Evolutionary conservation across 2,888 invertebrate genomes (phyloP).

Genomic region (Empis livida): DNA sequence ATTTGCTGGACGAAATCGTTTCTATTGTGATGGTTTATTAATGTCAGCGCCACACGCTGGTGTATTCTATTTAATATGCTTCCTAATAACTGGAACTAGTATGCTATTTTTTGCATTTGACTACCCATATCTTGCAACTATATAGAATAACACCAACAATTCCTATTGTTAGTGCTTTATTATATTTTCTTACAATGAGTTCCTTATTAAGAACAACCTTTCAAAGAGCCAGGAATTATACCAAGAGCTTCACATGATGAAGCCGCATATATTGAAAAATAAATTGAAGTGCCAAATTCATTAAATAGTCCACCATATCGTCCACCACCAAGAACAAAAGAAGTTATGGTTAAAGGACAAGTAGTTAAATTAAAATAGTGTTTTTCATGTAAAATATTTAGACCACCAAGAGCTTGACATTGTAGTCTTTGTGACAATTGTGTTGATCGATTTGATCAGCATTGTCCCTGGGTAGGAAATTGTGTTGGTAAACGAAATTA

Average conservation of each 20-base stretch:
- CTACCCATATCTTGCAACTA: slow-evolving; percentile 84
- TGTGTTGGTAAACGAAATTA: slow-evolving; percentile 99
- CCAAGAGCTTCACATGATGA: slow-evolving; percentile 79
- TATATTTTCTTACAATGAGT: slow-evolving; percentile 86
- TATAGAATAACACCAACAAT: slow-evolving; percentile 84
- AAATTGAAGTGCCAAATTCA: slow-evolving; percentile 77
- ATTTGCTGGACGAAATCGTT: slow-evolving; percentile 94
- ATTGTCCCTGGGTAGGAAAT: slow-evolving; percentile 88
- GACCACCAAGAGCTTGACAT: slow-evolving; percentile 96
- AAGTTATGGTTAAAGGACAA: slow-evolving; percentile 79
- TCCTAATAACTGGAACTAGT: slow-evolving; percentile 86
- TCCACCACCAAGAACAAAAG: slow-evolving; percentile 74
- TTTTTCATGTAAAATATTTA: slow-evolving; percentile 98
- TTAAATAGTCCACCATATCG: slow-evolving; percentile 58
- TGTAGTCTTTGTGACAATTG: slow-evolving; percentile 99
- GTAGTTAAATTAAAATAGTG: slow-evolving; percentile 97
- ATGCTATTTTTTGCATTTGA: slow-evolving; percentile 95
- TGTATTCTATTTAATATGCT: slow-evolving; percentile 90
- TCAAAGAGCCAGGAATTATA: slow-evolving; percentile 88
- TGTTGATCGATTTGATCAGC: slow-evolving; percentile 87
- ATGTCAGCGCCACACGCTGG: slow-evolving; percentile 95
- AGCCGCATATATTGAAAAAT: slow-evolving; percentile 78
- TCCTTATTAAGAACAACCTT: slow-evolving; percentile 84
- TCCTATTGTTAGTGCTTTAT: slow-evolving; percentile 79
- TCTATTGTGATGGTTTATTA: slow-evolving; percentile 93